Evolutionary conservation across 2,888 invertebrate genomes (phyloP).

Genomic region (Tryphoninae sp.): DNA sequence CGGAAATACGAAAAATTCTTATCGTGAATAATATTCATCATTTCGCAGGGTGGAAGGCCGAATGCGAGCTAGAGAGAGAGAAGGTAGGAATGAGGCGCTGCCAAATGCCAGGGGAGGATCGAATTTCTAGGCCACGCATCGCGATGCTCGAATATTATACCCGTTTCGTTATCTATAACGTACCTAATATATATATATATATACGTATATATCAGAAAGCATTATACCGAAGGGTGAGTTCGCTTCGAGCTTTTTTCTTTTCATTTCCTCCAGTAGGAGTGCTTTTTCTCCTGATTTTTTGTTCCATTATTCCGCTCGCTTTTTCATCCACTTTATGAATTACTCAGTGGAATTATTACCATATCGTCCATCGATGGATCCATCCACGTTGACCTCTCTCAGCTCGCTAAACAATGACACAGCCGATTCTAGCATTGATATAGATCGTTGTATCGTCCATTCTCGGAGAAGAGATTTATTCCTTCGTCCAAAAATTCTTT

Average conservation of each 20-base stretch:
- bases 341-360: slow-evolving; percentile 14
- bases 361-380: slow-evolving; percentile 16
- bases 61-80: neutral
- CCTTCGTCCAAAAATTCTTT: no score
- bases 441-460: neutral
- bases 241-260: slow-evolving; percentile 21
- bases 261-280: slow-evolving; percentile 16
- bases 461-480: neutral
- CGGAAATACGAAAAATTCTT: slow-evolving; percentile 74
- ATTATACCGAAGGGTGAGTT: slow-evolving; percentile 1
- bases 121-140: slow-evolving; percentile 45
- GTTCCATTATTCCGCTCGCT: neutral
- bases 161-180: slow-evolving; percentile 20
- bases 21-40: slow-evolving; percentile 76
- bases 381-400: neutral
- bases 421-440: slow-evolving; percentile 51
- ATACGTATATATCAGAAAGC: neutral
- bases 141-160: slow-evolving; percentile 21
- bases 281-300: slow-evolving; percentile 8
- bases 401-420: slow-evolving; percentile 67
- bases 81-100: slow-evolving; percentile 21
- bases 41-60: slow-evolving; percentile 44
- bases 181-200: neutral
- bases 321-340: slow-evolving; percentile 33
- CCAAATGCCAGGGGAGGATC: slow-evolving; percentile 36